A percentile compares a stretch with the other conserved stretches of the same genome.
Conservation (phyloP, 2,113 vertebrate species). For the Pipra filicauda region DNA sequence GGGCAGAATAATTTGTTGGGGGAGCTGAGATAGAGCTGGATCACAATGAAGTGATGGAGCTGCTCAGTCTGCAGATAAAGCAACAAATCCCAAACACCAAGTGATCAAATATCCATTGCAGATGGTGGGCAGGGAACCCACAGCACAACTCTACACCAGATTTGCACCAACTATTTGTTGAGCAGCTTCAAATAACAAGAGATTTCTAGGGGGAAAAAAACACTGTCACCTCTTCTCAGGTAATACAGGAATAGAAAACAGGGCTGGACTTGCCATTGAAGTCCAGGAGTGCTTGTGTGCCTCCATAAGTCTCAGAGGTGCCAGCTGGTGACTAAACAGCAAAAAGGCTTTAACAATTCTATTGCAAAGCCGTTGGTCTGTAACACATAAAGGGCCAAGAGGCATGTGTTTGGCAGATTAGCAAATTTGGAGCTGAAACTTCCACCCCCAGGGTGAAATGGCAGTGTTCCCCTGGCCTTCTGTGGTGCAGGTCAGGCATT, state of each 20-base stretch:
- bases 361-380: not conserved
- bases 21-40: not conserved
- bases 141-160: not conserved
- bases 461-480: not conserved
- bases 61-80: not conserved
- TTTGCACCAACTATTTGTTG: not conserved
- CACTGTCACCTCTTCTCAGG: not conserved
- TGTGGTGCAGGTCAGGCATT: not conserved
- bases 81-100: not conserved
- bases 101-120: not conserved
- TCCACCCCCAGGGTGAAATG: not conserved
- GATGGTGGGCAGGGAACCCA: not conserved
- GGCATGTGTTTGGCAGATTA: not conserved
- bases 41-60: not conserved
- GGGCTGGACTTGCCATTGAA: not conserved
- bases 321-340: not conserved
- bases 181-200: not conserved
- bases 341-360: not conserved
- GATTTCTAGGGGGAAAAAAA: not conserved
- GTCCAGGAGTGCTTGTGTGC: not conserved
- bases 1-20: not conserved
- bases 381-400: not conserved
- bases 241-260: not conserved
- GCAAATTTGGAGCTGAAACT: not conserved
- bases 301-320: not conserved